A percentile compares a stretch with the other conserved stretches of the same genome.
These are phyloP conservation scores for Pleuronectes platessa DNA, from an alignment of 2,113 vertebrate species.

Conservation along the genomic window DNA sequence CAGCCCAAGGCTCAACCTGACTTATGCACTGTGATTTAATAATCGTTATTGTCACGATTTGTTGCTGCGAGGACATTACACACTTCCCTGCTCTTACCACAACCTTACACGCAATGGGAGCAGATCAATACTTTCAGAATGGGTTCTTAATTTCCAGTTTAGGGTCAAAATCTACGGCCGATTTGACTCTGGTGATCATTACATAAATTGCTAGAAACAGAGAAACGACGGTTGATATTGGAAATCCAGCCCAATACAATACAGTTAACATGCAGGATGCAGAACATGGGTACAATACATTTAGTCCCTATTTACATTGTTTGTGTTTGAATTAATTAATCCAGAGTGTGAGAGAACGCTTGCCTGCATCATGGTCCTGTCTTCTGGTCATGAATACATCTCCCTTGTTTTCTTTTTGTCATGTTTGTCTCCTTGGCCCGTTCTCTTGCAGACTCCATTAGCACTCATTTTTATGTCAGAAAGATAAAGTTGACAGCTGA, in stretches of 20 bases:
- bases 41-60: neutral
- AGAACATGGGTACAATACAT: neutral
- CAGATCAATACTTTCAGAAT: neutral
- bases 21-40: neutral
- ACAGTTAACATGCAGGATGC: neutral
- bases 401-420: neutral
- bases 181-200: neutral
- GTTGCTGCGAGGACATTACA: neutral
- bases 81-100: neutral
- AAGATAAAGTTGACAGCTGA: slow-evolving; percentile 16
- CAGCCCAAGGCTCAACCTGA: neutral
- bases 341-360: neutral
- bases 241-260: neutral
- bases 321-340: slow-evolving; percentile 24
- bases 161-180: neutral
- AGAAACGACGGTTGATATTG: neutral
- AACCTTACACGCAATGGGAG: neutral
- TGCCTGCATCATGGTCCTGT: slow-evolving; percentile 15
- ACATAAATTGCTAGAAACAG: neutral
- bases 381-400: slow-evolving; percentile 2
- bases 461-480: slow-evolving; percentile 9
- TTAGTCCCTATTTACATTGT: slow-evolving; percentile 8
- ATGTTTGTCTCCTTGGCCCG: neutral
- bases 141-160: neutral
- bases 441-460: slow-evolving; percentile 2